Evolutionary conservation across 2,113 vertebrate genomes (phyloP), one percentile per base, ranked within the genome.

Genomic region (Amphiprion ocellaris): DNA sequence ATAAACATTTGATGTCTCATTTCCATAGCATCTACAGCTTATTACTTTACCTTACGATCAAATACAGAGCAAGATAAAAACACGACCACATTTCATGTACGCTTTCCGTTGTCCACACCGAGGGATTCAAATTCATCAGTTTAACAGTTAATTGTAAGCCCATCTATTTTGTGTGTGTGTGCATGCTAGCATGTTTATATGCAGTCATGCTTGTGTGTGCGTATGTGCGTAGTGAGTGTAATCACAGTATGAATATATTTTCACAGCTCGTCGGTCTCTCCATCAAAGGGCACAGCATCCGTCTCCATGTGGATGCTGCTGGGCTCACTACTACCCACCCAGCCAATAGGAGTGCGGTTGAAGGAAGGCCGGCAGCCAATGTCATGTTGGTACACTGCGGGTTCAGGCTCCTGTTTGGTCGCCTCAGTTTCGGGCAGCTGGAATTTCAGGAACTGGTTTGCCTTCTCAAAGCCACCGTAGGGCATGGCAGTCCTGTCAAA

Each of bases 201-300:
- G 66, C 78, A 69, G 70, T 81, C 59, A 71, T 72, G 84, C 60
- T 49, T 69, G 71, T 69, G 61, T 63, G 61, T 63, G 49, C 75
- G 26, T 60, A 33, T 81, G 50, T 82, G 73, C 74, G 69, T 46
- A 69, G 64, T 66, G 50, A n/a, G 67, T 58, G 64, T 84, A 52
- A 66, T 76, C 72, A 79, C 82, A 79, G 79, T 79, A 80, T 87
- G 61, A 68, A 49, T 74, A 37, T 82, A 68, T 70, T 82, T 92
- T 97, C 95, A 99, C 88, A 99, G 95, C 94, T 99, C 98, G 14
- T 99, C 98, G 41, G 98, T 99, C 95, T 99, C 98, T 81, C 95
- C 97, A 72, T 96, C 96, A 8, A 95, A 89, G 50, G 96, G 96
- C 86, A 97, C 94, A 30, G 89, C 89, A 52, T 95, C 94, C 52